Percentiles rank a stretch among this genome's conserved stretches.
phyloP scores from a whole-genome alignment of 2,113 vertebrate genomes.

The Cyprinodon brontotheroides region DNA sequence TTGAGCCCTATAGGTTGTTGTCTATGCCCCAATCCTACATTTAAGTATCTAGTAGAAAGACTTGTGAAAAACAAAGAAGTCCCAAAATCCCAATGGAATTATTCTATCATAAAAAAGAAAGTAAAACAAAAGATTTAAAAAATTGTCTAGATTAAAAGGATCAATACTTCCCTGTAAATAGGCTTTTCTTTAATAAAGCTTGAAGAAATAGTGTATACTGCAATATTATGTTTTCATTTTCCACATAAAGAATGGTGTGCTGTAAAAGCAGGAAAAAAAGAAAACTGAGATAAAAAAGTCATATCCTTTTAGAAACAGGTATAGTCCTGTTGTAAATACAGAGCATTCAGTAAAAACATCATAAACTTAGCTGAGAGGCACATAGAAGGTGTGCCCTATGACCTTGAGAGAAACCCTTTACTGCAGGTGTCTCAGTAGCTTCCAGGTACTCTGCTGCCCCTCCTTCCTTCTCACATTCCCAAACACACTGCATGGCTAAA shows the following conservation, averaged over 20 bases:
- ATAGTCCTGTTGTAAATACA: conserved; percentile 52
- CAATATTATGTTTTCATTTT: not conserved
- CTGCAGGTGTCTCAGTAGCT: conserved; percentile 49
- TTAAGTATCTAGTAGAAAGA: too few relatives aligned
- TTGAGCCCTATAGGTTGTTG: too few relatives aligned
- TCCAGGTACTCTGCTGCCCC: conserved; percentile 30
- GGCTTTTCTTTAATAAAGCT: not conserved
- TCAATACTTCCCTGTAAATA: not conserved
- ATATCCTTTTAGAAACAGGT: conserved; percentile 41
- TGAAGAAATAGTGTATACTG: not conserved
- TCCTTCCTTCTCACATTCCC: conserved; percentile 53
- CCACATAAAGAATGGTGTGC: not conserved
- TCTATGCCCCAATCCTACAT: too few relatives aligned
- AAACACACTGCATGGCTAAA: conserved; percentile 75
- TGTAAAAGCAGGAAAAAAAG: not conserved
- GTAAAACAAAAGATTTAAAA: too few relatives aligned
- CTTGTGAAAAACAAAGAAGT: too few relatives aligned
- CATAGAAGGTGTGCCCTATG: conserved; percentile 60
- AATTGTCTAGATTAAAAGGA: not conserved
- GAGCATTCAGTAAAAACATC: conserved; percentile 53
- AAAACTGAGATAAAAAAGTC: conserved; percentile 8
- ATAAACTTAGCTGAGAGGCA: conserved; percentile 44
- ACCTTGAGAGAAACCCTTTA: conserved; percentile 54
- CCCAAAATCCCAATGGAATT: too few relatives aligned
- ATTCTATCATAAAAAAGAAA: too few relatives aligned